A percentile compares a stretch with the other conserved stretches of the same genome.
Conservation (phyloP, 2,888 invertebrate genomes). For the Nymphalis polychloros region DNA sequence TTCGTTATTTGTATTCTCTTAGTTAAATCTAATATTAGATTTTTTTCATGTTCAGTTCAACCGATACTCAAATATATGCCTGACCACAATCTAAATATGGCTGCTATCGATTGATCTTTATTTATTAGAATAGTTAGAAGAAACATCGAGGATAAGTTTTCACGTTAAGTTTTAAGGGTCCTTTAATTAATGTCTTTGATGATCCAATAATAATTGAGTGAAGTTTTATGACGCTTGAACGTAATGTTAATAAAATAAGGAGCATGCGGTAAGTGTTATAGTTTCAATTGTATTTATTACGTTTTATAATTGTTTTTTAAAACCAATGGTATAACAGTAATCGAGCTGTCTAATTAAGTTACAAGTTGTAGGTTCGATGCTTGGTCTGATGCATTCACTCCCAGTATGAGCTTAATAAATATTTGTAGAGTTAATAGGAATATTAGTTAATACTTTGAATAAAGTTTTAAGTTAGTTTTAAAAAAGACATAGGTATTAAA, state of each 20-base stretch:
- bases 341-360: no score
- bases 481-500: no score
- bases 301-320: background rate
- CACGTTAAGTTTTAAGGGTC: background rate
- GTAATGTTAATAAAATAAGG: constrained; percentile 11
- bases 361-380: no score
- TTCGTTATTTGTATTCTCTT: constrained; percentile 26
- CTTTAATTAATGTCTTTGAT: constrained; percentile 8
- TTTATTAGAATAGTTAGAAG: constrained; percentile 22
- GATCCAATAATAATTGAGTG: constrained; percentile 9
- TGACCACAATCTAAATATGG: background rate
- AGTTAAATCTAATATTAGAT: constrained; percentile 15
- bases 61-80: background rate
- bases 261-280: constrained; percentile 25
- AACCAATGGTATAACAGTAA: background rate
- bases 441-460: no score
- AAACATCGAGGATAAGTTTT: constrained; percentile 22
- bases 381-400: no score
- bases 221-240: constrained; percentile 5
- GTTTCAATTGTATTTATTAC: background rate
- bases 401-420: no score
- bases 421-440: no score
- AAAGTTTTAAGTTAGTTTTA: no score
- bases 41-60: constrained; percentile 5
- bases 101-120: background rate